phyloP scores from a whole-genome alignment of 2,888 invertebrate genomes.

The Scelioninae gen. 2 region DNA sequence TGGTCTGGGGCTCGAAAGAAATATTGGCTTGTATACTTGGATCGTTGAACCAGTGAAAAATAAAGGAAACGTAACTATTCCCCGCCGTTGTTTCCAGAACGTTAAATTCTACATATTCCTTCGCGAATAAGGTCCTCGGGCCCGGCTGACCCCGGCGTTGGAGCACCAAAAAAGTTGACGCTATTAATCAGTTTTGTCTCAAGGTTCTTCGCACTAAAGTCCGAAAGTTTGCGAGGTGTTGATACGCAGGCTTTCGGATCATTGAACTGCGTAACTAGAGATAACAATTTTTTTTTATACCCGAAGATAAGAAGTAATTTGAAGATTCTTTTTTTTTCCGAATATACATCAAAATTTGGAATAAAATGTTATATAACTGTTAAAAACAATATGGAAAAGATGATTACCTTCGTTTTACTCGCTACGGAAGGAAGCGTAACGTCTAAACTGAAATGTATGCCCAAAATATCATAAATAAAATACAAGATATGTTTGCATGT shows the following conservation, averaged over 20 bases:
- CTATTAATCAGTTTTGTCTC: constrained; percentile 38
- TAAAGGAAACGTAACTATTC: constrained; percentile 31
- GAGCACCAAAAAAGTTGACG: constrained; percentile 27
- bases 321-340: no score
- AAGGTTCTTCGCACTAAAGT: constrained; percentile 21
- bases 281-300: no score
- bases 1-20: constrained; percentile 31
- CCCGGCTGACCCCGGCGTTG: not conserved
- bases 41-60: constrained; percentile 50
- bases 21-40: constrained; percentile 37
- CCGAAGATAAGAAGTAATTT: not conserved
- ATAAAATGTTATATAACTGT: no score
- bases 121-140: constrained; percentile 21
- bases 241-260: constrained; percentile 14
- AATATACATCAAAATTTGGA: no score
- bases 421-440: no score
- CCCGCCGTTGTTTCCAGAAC: constrained; percentile 22
- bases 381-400: no score
- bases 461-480: no score
- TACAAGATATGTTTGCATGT: no score
- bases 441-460: no score
- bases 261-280: constrained; percentile 11
- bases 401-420: no score
- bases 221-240: constrained; percentile 10
- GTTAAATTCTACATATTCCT: constrained; percentile 44